Conservation (phyloP, 1,140 invertebrate genomes). For the Lordiphosa collinella region DNA sequence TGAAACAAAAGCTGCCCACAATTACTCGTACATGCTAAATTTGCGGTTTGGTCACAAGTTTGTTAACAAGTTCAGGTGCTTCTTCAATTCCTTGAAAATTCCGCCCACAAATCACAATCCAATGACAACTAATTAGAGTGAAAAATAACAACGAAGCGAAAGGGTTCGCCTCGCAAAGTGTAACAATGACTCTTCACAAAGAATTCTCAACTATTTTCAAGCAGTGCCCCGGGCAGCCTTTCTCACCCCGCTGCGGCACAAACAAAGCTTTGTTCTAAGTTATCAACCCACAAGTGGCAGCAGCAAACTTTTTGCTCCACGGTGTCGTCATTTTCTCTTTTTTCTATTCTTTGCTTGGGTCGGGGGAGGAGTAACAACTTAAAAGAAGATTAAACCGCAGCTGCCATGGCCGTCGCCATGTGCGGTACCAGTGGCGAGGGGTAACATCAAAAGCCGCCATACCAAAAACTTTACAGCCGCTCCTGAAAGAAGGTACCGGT, state of each 20-base stretch:
- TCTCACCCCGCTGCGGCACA: conserved; percentile 9
- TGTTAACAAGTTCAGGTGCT: conserved; percentile 22
- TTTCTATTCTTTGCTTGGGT: neutral
- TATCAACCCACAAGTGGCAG: conserved; percentile 70
- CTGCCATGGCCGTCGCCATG: conserved; percentile 36
- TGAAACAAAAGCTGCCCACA: conserved; percentile 41
- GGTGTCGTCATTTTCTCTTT: conserved; percentile 37
- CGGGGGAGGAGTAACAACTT: conserved; percentile 37
- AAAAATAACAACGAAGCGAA: conserved; percentile 35
- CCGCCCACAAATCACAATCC: conserved; percentile 70
- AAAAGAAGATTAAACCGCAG: conserved; percentile 75
- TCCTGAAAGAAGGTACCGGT: conserved; percentile 28
- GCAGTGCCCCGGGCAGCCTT: conserved; percentile 39
- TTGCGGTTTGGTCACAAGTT: conserved; percentile 21
- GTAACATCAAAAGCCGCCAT: conserved; percentile 37
- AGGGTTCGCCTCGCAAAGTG: conserved; percentile 36
- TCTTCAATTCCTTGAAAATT: conserved; percentile 12
- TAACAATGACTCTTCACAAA: conserved; percentile 73
- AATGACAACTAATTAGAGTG: conserved; percentile 74
- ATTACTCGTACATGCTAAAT: conserved; percentile 8
- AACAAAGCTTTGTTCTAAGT: conserved; percentile 59
- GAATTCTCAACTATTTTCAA: conserved; percentile 63
- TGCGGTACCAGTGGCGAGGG: conserved; percentile 4
- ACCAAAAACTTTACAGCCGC: conserved; percentile 43
- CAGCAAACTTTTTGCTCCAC: conserved; percentile 61